Base-by-base conservation (phyloP, 1,140 invertebrate genomes). In the Melipona quadrifasciata region DNA sequence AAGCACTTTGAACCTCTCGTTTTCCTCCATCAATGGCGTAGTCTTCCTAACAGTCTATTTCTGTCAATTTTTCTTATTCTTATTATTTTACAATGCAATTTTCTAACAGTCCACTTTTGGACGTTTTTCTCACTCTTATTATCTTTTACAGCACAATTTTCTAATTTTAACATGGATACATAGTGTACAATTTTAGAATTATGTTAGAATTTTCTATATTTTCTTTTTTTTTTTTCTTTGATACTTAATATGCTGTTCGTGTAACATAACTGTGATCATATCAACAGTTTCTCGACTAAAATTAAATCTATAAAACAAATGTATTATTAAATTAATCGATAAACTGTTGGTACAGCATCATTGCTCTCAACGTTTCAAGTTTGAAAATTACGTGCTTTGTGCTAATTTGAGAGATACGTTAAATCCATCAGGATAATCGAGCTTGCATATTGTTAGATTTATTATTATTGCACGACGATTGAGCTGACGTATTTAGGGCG, bases 1-100 rank as follows among this genome's bases (percentile, higher is more conserved):
- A 19, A 67, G 65, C 65, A 67, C 65, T 67, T 67, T 67, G 65
- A 67, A 31, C 65, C 10, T 67, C 65, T 67, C 34, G 27, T 67
- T 67, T 31, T 31, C 11, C 10, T 4, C 1, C 17, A 8, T 67
- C 65, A 67, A 19, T 67, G 65, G 65, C 65, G 65, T 67, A 67
- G 65, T 67, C 24, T n/a, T 65, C 2, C 1, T 1, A 8, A 10
- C 0, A 6, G 8, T 61, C 0, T 61, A 14, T 24, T n/a, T 24
- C 16, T 16, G 27, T 16, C 17, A 65, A 65, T 27, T 31, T 65
- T 17, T 65, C 27, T 34, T 34, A 34, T 19, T 67, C 2, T 8
- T 19, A 31, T 4, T 10, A 34, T 34, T 67, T 67, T 31, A 67
- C 6, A 8, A 21, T 58, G 10, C 0, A 39, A 39, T 39, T 39